Evolutionary conservation across 2,888 invertebrate genomes (phyloP).

Genomic region (Campoplex nolae): DNA sequence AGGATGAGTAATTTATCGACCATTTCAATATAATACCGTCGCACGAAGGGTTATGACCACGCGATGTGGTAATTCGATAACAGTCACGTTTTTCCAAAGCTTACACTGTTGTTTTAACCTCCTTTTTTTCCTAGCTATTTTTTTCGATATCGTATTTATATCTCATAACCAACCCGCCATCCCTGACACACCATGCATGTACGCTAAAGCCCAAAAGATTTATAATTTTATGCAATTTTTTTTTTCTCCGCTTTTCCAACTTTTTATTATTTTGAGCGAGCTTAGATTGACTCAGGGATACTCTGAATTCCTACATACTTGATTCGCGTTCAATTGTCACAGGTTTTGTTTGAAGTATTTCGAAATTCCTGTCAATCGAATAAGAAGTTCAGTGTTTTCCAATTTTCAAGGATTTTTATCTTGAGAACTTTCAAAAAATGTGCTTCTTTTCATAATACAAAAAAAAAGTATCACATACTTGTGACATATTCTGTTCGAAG

Average conservation of each 20-base stretch:
- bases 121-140: slow-evolving; percentile 5
- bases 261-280: background rate
- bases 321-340: background rate
- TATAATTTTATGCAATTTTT: background rate
- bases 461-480: too few relatives aligned
- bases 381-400: background rate
- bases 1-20: slow-evolving; percentile 72
- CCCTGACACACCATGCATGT: background rate
- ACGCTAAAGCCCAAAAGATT: background rate
- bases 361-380: background rate
- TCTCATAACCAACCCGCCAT: background rate
- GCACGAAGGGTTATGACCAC: slow-evolving; percentile 42
- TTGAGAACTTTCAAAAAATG: background rate
- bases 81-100: slow-evolving; percentile 47
- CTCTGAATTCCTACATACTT: background rate
- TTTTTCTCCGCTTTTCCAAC: background rate
- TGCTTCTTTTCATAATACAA: background rate
- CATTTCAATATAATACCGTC: slow-evolving; percentile 69
- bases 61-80: slow-evolving; percentile 63
- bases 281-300: background rate
- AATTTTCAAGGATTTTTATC: background rate
- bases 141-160: slow-evolving; percentile 7
- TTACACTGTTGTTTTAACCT: slow-evolving; percentile 32
- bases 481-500: too few relatives aligned
- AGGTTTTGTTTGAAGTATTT: background rate